Evolutionary conservation across 2,797 vertebrate species (phyloP), one percentile per base, ranked within the genome.

Genomic region (Sebastiscus albofasciatus): DNA sequence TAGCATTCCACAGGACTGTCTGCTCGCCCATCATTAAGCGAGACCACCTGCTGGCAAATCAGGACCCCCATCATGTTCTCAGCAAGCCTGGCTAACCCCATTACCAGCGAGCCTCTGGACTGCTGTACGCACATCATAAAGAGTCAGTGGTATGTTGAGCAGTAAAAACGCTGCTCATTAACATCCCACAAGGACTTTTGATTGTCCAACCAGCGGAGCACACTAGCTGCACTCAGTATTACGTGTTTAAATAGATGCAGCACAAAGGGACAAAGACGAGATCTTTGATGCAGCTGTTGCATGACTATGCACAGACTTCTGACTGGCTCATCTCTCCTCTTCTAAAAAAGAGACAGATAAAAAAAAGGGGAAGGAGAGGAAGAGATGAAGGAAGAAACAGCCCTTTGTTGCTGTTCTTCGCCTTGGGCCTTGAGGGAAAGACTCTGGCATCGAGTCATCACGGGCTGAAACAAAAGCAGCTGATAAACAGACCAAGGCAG

Each of bases 21-120:
- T 92, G 79, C 87, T 88, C 62, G 77, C 86, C 90, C 89, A 79
- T 94, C 92, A 94, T 94, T 94, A 95, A 82, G 78, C 87, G 66
- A 82, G 93, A 94, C 93, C 94, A 94, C 93, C 93, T 93, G 92
- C 94, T 71, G 90, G 78, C 84, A 90, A 87, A 93, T 87, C 90
- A 82, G 87, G 92, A 94, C 88, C 89, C 91, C 93, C 91, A 90
- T 90, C 89, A 87, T 86, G 83, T 81, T 93, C 90, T 87, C 80
- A 79, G 87, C 84, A 87, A 85, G 89, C 80, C 85, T 78, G 73
- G 77, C 89, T 88, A 90, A 90, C 82, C 90, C 84, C 87, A 88
- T 92, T 87, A 85, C 74, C 55, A 82, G 82, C 22, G 66, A 81
- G 85, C 90, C 86, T 81, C 79, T 71, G 79, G 80, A 84, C 81